Evolutionary conservation across 2,797 vertebrate genomes (phyloP), one percentile per base, ranked within the genome.

Genomic region (Semotilus atromaculatus): DNA sequence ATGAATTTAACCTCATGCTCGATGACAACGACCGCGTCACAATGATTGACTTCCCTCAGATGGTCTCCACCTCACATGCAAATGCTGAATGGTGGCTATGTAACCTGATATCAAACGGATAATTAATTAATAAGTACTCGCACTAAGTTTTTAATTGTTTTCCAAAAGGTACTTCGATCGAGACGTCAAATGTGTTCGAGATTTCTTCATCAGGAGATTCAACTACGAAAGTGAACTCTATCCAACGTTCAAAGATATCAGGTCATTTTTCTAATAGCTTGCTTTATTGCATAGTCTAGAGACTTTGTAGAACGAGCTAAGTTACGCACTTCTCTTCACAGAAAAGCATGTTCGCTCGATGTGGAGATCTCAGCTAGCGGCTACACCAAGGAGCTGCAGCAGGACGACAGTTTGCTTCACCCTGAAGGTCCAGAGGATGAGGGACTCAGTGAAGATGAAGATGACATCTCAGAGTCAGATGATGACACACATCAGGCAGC

Each of bases 21-120:
- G 97, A 99, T 86, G 94, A 96, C 89, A 93, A 96, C 14, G 98
- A 99, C 89, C 96, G 93, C 81, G 94, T 97, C 86, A 99, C 97
- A 60, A 96, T 99, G 97, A 99, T 99, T 55, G 98, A 99, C 93
- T 99, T 99, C 86, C 98, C 98, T 81, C 98, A 99, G 79, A 99
- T 99, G 98, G 96, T 99, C 86, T 99, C 98, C 81, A 99, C 97
- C 10, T 97, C 97, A 3, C 98, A 99, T 88, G 3, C 81, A 75
- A 99, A 99, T 90, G 98, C 97, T 89, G 97, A 99, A 94, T 99
- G 98, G 98, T 81, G 31, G 38, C 68, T 66, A 38, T 82, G 5
- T 16, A 68, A 66, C 21, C 38, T n/a, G 3, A 23, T 81, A 5
- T 53, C 31, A 70, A 53, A 81, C 3, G 1, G 9, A 45, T 14